A percentile compares a stretch with the other conserved stretches of the same genome.
phyloP scores from a whole-genome alignment of 1,140 invertebrate genomes.

The Calycopis cecrops region DNA sequence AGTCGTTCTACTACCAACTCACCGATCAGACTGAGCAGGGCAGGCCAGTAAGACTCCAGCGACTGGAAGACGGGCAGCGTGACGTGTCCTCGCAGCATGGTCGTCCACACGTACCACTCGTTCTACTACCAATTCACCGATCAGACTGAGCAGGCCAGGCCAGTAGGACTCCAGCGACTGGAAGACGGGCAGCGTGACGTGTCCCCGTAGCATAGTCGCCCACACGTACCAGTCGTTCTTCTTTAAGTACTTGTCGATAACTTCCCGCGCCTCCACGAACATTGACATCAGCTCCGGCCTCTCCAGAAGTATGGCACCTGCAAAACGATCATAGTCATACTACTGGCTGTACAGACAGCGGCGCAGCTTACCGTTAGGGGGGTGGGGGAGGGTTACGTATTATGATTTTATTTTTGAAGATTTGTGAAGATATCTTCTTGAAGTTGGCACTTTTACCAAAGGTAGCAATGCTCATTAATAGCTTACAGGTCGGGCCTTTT shows the following conservation, averaged over 20 bases:
- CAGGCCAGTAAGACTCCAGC: constrained; percentile 98
- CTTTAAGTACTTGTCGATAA: constrained; percentile 93
- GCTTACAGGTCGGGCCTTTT: no score
- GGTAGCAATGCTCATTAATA: no score
- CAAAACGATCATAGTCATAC: no score
- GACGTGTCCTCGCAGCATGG: constrained; percentile 95
- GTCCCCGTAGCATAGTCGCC: constrained; percentile 96
- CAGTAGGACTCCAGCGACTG: constrained; percentile 99
- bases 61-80: constrained; percentile 98
- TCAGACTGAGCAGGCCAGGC: constrained; percentile 95
- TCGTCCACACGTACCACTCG: constrained; percentile 98
- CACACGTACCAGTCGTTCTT: constrained; percentile 97
- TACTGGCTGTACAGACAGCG: no score
- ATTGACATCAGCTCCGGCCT: constrained; percentile 93
- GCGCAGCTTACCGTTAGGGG: no score
- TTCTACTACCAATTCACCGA: constrained; percentile 82
- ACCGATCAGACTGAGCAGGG: constrained; percentile 92
- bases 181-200: constrained; percentile 96
- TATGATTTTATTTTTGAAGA: no score
- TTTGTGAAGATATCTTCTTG: no score
- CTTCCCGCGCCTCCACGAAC: constrained; percentile 88
- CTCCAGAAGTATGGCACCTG: constrained; percentile 83
- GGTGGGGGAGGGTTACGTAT: no score
- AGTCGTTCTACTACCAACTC: constrained; percentile 84
- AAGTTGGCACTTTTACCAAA: no score